Percentiles rank a stretch among this genome's conserved stretches.
These are phyloP conservation scores for Tachina fera DNA, from an alignment of 2,888 invertebrate genomes.

Conservation along the genomic window DNA sequence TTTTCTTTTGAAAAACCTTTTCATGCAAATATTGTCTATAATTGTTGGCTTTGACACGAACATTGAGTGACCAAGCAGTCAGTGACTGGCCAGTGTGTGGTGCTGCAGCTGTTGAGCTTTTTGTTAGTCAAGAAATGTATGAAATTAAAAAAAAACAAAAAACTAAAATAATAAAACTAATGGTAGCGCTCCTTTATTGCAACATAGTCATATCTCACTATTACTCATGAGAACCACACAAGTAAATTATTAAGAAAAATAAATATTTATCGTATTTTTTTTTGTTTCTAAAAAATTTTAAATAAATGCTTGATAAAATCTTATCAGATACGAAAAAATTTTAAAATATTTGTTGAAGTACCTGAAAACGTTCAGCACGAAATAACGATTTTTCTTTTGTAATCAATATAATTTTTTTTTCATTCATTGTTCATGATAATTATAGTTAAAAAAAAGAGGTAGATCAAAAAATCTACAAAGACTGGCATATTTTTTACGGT, in stretches of 20 bases:
- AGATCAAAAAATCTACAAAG: constrained; percentile 3
- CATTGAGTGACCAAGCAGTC: constrained; percentile 16
- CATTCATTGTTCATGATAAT: background rate
- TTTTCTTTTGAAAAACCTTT: constrained; percentile 11
- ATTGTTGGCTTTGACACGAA: constrained; percentile 45
- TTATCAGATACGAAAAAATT: too few relatives aligned
- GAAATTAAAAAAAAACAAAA: background rate
- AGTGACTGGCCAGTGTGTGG: background rate
- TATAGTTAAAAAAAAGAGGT: background rate
- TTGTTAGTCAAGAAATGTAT: constrained; percentile 25
- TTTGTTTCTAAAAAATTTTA: too few relatives aligned
- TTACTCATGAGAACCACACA: too few relatives aligned
- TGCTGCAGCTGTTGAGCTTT: constrained; percentile 18
- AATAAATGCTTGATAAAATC: too few relatives aligned
- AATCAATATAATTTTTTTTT: background rate
- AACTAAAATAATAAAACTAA: background rate
- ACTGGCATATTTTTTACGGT: constrained; percentile 35
- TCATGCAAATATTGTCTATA: constrained; percentile 55
- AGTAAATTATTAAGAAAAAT: too few relatives aligned
- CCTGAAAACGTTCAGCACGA: too few relatives aligned
- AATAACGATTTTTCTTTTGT: too few relatives aligned
- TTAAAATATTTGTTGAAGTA: too few relatives aligned
- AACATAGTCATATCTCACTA: too few relatives aligned
- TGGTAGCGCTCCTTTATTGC: background rate
- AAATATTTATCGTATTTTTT: too few relatives aligned